Conservation (phyloP, 2,113 vertebrate genomes). For the Chaetops frenatus region DNA sequence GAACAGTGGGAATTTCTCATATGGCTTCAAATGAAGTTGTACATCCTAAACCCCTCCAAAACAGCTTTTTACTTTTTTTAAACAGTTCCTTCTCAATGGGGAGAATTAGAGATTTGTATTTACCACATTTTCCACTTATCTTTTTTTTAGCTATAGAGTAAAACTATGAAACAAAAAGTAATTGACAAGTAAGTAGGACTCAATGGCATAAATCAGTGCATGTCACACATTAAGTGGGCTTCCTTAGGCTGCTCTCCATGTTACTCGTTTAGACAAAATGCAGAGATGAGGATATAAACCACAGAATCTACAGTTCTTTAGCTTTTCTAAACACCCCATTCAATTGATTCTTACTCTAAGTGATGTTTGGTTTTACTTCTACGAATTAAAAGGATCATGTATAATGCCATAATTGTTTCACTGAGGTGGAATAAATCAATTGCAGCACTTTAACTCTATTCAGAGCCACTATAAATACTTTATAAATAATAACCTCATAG, state of each 20-base stretch:
- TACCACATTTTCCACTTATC: rapidly evolving
- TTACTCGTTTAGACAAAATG: neutral
- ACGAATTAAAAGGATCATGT: neutral
- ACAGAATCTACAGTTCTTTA: neutral
- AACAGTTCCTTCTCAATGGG: neutral
- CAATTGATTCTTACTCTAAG: neutral
- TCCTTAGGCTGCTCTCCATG: neutral
- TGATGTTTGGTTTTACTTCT: neutral
- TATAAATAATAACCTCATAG: neutral
- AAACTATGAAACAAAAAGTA: neutral
- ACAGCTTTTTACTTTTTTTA: neutral
- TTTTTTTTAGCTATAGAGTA: neutral
- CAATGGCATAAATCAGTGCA: neutral
- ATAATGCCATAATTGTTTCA: neutral
- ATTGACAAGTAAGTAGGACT: neutral
- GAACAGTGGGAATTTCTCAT: neutral
- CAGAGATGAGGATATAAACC: neutral
- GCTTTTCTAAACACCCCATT: neutral
- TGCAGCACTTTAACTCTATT: neutral
- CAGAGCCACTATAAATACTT: neutral
- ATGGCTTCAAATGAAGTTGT: neutral
- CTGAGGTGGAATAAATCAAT: neutral
- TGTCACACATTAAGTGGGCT: neutral
- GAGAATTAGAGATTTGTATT: neutral
- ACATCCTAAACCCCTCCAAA: neutral